Evolutionary conservation across 2,888 invertebrate genomes (phyloP).

Genomic region (Habroteleia sp.): DNA sequence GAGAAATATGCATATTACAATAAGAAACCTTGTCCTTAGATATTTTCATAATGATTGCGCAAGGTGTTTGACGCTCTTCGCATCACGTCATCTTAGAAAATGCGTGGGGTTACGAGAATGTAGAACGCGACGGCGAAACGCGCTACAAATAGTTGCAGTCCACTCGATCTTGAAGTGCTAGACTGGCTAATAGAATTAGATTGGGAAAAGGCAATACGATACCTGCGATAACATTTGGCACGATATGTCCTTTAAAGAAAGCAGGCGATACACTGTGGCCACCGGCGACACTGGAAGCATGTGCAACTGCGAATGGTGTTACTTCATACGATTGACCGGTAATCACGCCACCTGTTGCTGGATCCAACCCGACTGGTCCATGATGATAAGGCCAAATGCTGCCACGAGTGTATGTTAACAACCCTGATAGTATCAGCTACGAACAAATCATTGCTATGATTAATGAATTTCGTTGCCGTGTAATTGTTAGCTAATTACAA

Average conservation of each 20-base stretch:
- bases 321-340: conserved; percentile 56
- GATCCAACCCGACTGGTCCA: conserved; percentile 65
- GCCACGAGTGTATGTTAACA: conserved; percentile 64
- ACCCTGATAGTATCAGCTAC: conserved; percentile 35
- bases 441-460: conserved; percentile 28
- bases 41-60: conserved; percentile 44
- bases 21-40: conserved; percentile 48
- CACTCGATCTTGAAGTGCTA: conserved; percentile 15
- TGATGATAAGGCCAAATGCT: conserved; percentile 69
- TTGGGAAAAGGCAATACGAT: conserved; percentile 26
- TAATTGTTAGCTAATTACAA: not conserved
- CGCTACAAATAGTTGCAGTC: not conserved
- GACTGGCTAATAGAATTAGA: conserved; percentile 15
- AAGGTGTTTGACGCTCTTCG: conserved; percentile 16
- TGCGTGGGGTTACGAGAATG: conserved; percentile 47
- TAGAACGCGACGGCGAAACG: conserved; percentile 24
- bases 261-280: conserved; percentile 59
- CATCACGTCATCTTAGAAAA: conserved; percentile 33
- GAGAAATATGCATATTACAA: conserved; percentile 42
- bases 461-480: not conserved
- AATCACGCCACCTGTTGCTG: conserved; percentile 69
- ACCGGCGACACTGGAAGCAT: conserved; percentile 47
- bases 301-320: conserved; percentile 44
- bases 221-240: conserved; percentile 52
- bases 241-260: conserved; percentile 59